These are phyloP conservation scores for Danio tinwini DNA, from an alignment of 2,797 vertebrate genomes.

Conservation along the genomic window DNA sequence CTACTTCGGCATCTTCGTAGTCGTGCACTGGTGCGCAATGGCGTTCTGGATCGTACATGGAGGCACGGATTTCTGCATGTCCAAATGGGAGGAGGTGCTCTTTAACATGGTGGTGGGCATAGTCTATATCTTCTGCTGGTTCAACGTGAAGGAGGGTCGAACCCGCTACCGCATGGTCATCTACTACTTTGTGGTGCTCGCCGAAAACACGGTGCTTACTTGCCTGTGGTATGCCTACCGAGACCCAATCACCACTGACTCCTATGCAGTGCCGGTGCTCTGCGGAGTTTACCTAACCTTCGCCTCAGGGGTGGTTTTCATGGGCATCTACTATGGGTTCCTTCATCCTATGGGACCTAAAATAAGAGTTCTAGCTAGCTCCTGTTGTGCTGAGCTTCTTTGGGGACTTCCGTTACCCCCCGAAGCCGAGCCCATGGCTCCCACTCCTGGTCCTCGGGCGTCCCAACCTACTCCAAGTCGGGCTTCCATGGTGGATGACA, in stretches of 20 bases:
- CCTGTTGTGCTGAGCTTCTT: constrained; percentile 98
- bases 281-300: constrained; percentile 97
- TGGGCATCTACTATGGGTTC: constrained; percentile 97
- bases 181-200: constrained; percentile 96
- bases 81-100: constrained; percentile 99
- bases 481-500: constrained; percentile 79
- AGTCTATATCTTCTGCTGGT: constrained; percentile 99
- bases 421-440: constrained; percentile 92
- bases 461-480: constrained; percentile 85
- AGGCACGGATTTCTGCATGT: constrained; percentile 99
- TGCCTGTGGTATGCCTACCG: constrained; percentile 95
- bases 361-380: constrained; percentile 89
- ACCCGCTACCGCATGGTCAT: constrained; percentile 96
- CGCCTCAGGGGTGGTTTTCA: constrained; percentile 90
- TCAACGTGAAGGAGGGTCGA: constrained; percentile 98
- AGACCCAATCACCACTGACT: constrained; percentile 91
- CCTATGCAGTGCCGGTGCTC: constrained; percentile 90
- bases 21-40: constrained; percentile 99
- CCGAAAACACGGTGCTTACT: constrained; percentile 95
- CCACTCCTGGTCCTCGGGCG: constrained; percentile 85
- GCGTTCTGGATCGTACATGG: constrained; percentile 99
- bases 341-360: constrained; percentile 93
- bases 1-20: constrained; percentile 99
- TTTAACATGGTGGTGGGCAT: constrained; percentile 99
- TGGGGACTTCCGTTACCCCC: constrained; percentile 97